Base-by-base conservation (phyloP, 2,797 vertebrate species). In the Vultur gryphus region DNA sequence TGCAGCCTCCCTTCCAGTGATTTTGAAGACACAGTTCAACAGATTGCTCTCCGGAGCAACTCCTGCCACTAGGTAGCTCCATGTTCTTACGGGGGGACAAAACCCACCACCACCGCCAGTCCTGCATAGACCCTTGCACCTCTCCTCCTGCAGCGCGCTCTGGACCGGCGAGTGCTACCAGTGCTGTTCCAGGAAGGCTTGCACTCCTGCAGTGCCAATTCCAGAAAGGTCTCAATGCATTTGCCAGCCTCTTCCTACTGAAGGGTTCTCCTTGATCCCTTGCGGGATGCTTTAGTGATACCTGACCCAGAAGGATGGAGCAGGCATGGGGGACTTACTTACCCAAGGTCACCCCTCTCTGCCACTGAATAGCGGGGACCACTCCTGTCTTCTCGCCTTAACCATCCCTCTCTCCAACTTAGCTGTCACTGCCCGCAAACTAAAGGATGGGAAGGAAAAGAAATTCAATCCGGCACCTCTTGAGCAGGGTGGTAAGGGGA, bases 21-120 rank as follows among this genome's bases (percentile, higher is more conserved):
- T 93, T 87, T 66, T 43, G 52, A n/a, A 83, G 59, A 46, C 59
- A 48, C 44, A n/a, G 86, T 54, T 95, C 97, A 96, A 95, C 94
- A 93, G 88, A 95, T 96, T 92, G 84, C 16, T 65, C 57, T 70
- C 70, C 23, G 20, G 21, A 90, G 67, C 71, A 91, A 73, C 80
- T 93, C 91, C 80, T 76, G 58, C 49, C 69, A 37, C 35, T 41
- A 46, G 62, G 54, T 79, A 83, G 84, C 71, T 89, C 75, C 49
- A 3, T 43, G 33, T 18, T 87, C 66, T 65, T 3, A 18, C 1
- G 7, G 4, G 9, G 15, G 8, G 10, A 21, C 26, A 21, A 86
- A 65, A 26, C 29, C 37, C 46, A 46, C 57, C 28, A 33, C 46
- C 19, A 2, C 37, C 1, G 0, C 16, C 61, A 49, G 39, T 23